Percentiles rank a stretch among this genome's conserved stretches.
These are phyloP conservation scores for Tetranychus cinnabarinus DNA, from an alignment of 1,140 invertebrate species.

Conservation along the genomic window DNA sequence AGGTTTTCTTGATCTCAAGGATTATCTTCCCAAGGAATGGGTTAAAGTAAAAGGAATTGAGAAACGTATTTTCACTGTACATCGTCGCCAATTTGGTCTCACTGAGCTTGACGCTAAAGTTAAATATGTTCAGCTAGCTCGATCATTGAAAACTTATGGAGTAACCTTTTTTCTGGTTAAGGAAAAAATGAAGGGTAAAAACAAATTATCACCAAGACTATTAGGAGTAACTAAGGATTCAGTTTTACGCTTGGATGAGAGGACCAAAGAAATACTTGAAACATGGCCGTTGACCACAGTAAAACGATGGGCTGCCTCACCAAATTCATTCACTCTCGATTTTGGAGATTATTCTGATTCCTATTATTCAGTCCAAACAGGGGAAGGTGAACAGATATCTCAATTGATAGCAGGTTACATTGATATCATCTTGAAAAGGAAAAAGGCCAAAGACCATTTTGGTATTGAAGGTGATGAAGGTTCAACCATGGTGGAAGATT, in stretches of 20 bases:
- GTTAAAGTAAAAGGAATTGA: conserved; percentile 84
- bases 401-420: conserved; percentile 97
- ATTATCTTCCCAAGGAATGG: conserved; percentile 89
- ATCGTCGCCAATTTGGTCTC: conserved; percentile 50
- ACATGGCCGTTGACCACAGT: conserved; percentile 89
- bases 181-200: conserved; percentile 93
- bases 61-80: conserved; percentile 83
- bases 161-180: conserved; percentile 98
- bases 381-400: conserved; percentile 93
- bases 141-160: conserved; percentile 87
- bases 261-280: conserved; percentile 64
- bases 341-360: conserved; percentile 97
- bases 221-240: conserved; percentile 96
- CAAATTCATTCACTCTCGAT: conserved; percentile 97
- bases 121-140: conserved; percentile 77
- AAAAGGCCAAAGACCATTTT: conserved; percentile 85
- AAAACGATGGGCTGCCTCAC: conserved; percentile 86
- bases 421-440: conserved; percentile 89
- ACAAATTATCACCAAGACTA: conserved; percentile 87
- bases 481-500: conserved; percentile 93
- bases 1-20: conserved; percentile 71
- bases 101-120: conserved; percentile 88
- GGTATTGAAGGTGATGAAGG: conserved; percentile 98
- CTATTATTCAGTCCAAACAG: conserved; percentile 96
- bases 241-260: conserved; percentile 84